Base-by-base conservation (phyloP, 2,797 vertebrate species). In the Moxostoma hubbsi region DNA sequence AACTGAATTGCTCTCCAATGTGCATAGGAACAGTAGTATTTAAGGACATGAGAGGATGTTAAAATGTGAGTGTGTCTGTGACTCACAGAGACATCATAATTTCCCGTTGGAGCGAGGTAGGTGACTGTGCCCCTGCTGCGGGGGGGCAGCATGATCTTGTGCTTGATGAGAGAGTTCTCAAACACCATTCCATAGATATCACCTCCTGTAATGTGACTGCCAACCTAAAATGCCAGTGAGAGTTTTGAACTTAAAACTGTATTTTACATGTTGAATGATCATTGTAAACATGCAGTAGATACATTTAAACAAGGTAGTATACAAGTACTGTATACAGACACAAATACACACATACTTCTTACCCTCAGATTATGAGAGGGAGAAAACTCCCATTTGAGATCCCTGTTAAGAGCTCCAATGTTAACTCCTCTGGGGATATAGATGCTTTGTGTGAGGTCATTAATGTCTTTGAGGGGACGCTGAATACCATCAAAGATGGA, bases 401-500 rank as follows among this genome's bases (percentile, higher is more conserved):
- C 95, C 92, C 93, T 89, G 92, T 95, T 99, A 49, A 99, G 94
- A 73, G 97, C 95, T 9, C 96, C 94, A 6, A 99, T 96, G 0
- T 99, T 99, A 67, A 99, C 94, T 88, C 97, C 97, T 91, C 97
- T 94, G 74, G 97, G 97, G 87, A 99, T 99, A 86, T 99, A 99
- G 89, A 99, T 99, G 85, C 97, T 98, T 82, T 96, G 89, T 11
- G 96, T 98, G 73, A 96, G 90, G 88, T 91, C 89, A 82, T 96
- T 97, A 90, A 99, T 99, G 87, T 99, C 96, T 0, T 95, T 95
- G 1, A 99, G 92, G 18, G 97, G 97, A 76, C 97, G 95, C 87
- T 99, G 97, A 88, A 99, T 99, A 83, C 97, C 97, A 70, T 99
- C 97, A 94, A 99, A 99, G 90, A 99, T 99, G 84, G 97, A 96